Percentiles rank a stretch among this genome's conserved stretches.
Evolutionary conservation across 2,113 vertebrate genomes (phyloP).

Genomic region (Cavia aperea): DNA sequence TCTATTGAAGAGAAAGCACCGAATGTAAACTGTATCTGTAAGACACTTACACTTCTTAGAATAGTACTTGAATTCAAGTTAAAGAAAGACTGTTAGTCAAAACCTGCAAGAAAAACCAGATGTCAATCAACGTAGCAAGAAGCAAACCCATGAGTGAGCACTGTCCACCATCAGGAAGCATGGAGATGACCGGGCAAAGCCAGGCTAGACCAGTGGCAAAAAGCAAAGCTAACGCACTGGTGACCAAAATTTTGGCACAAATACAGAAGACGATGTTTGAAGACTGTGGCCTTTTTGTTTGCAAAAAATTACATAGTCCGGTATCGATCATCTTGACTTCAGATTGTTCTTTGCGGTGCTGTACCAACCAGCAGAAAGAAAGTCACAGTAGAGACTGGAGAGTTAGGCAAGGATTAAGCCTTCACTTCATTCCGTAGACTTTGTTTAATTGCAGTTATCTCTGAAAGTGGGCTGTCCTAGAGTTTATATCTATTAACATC

Average conservation of each 20-base stretch:
- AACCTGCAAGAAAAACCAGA: neutral
- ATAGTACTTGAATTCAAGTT: neutral
- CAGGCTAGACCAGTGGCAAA: no score
- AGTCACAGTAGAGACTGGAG: neutral
- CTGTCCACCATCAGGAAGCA: neutral
- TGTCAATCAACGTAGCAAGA: neutral
- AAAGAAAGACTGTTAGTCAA: neutral
- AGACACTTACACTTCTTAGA: neutral
- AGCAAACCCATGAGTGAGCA: neutral
- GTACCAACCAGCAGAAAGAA: neutral
- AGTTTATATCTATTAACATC: neutral
- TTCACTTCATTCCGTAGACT: neutral
- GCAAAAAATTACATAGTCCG: neutral
- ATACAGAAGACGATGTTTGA: neutral
- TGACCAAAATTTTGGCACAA: neutral
- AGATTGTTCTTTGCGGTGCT: neutral
- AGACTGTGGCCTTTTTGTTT: neutral
- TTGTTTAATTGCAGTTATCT: neutral
- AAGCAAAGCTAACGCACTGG: neutral
- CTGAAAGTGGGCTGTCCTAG: neutral
- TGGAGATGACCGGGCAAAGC: no score
- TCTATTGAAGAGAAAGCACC: neutral
- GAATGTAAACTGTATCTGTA: neutral
- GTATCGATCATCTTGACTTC: neutral
- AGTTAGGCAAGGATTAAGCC: neutral